Evolutionary conservation across 2,797 vertebrate genomes (phyloP), one percentile per base, ranked within the genome.

Genomic region (Rhynchonycteris naso): DNA sequence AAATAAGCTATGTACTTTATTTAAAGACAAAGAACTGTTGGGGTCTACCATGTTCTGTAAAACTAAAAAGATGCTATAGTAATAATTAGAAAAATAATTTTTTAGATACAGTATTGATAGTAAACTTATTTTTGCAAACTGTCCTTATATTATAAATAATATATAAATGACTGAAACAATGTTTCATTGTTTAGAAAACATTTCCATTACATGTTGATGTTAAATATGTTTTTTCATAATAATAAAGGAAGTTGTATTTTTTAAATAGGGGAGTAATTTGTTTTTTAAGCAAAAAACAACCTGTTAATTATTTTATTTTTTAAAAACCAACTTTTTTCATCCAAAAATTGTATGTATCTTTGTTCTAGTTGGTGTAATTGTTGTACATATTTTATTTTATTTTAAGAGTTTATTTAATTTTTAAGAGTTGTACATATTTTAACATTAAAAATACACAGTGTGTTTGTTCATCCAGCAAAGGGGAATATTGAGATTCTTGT

Each of bases 21-120:
- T 98, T 98, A 98, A 97, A 97, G 97, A 79, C 90, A 97, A 97
- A 97, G 95, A 93, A 79, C 93, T 98, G 54, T 97, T 98, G 97
- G 50, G 96, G 97, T 97, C 52, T 97, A 95, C 97, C 97, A 79
- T 97, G 96, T 97, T 97, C 94, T 97, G n/a, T 97, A 97, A 96
- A 93, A 88, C 91, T 96, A 96, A 97, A 91, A 88, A 95, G 95
- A 93, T 88, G 38, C 66, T 97, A 30, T 91, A 94, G 87, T 95
- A 96, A 95, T 96, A 59, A 78, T 96, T 80, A 95, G 84, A 58
- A 90, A 91, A 94, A 81, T 75, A 95, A 14, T 0, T 33, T 68
- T 95, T 76, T 95, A 68, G 22, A 69, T 95, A 8, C 95, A 90
- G 3, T 86, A 92, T 81, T 93, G 30, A 74, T 2, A 93, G 50